Conservation (phyloP, 2,888 invertebrate genomes). For the Resseliella maxima region DNA sequence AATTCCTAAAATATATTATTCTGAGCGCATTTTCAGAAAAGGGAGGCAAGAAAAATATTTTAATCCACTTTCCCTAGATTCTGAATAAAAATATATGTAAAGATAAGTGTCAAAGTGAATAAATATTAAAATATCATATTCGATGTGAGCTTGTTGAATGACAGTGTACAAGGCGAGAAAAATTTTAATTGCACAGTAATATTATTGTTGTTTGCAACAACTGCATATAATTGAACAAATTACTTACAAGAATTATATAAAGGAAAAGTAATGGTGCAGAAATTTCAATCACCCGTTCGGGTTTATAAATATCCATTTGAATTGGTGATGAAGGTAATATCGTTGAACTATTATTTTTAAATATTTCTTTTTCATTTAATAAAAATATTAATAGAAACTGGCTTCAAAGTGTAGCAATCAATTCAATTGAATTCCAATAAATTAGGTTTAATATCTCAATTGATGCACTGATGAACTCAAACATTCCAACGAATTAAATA, state of each 20-base stretch:
- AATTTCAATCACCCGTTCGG: conserved; percentile 93
- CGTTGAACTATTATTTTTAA: not conserved
- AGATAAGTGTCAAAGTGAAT: no score
- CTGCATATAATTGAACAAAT: conserved; percentile 26
- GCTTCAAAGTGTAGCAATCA: no score
- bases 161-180: not conserved
- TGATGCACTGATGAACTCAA: no score
- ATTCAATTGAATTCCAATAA: not conserved
- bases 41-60: not conserved
- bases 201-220: not conserved
- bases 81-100: no score
- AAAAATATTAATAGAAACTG: no score
- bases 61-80: no score
- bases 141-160: no score
- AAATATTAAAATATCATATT: no score
- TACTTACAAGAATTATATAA: not conserved
- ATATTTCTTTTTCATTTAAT: no score
- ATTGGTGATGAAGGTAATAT: conserved; percentile 90
- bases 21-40: not conserved
- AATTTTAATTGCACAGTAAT: not conserved
- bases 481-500: not conserved
- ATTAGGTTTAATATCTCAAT: no score
- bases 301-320: conserved; percentile 96
- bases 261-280: conserved; percentile 85
- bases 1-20: not conserved